Evolutionary conservation across 2,113 vertebrate species (phyloP).

Genomic region (Perca schrenkii): DNA sequence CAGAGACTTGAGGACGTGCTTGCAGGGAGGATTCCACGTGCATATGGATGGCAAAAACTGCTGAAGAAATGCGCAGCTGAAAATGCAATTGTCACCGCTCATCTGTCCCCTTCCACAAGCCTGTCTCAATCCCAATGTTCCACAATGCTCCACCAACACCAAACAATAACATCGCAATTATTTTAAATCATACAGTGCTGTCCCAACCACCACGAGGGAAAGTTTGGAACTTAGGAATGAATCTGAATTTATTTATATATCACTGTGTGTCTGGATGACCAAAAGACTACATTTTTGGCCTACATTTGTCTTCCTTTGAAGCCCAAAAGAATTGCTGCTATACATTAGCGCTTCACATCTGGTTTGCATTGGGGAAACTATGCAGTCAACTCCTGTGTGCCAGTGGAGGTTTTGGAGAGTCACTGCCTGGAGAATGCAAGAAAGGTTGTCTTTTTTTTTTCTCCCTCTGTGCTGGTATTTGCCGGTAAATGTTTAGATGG

Average conservation of each 20-base stretch:
- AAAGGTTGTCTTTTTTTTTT: slow-evolving; percentile 59
- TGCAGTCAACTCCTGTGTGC: slow-evolving; percentile 83
- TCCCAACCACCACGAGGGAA: slow-evolving; percentile 64
- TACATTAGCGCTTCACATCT: slow-evolving; percentile 87
- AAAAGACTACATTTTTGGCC: slow-evolving; percentile 75
- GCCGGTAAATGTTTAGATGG: slow-evolving; percentile 72
- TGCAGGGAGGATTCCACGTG: slow-evolving; percentile 3
- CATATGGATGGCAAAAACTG: slow-evolving; percentile 24
- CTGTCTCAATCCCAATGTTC: slow-evolving; percentile 37
- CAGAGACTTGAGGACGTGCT: slow-evolving; percentile 26
- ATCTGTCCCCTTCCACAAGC: slow-evolving; percentile 36
- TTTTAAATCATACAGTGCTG: slow-evolving; percentile 68
- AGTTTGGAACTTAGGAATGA: slow-evolving; percentile 63
- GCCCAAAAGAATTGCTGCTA: slow-evolving; percentile 76
- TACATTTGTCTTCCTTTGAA: slow-evolving; percentile 80
- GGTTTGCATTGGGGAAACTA: slow-evolving; percentile 86
- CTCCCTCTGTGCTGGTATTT: slow-evolving; percentile 64
- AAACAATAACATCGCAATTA: slow-evolving; percentile 79
- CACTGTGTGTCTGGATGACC: slow-evolving; percentile 60
- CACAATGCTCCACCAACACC: slow-evolving; percentile 56
- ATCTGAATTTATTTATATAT: slow-evolving; percentile 75
- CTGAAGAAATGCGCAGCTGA: slow-evolving; percentile 32
- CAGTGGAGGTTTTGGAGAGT: slow-evolving; percentile 81
- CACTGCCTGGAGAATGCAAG: slow-evolving; percentile 74
- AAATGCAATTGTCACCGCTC: slow-evolving; percentile 55